Conservation (phyloP, 2,797 vertebrate species). For the Ceryle rudis region DNA sequence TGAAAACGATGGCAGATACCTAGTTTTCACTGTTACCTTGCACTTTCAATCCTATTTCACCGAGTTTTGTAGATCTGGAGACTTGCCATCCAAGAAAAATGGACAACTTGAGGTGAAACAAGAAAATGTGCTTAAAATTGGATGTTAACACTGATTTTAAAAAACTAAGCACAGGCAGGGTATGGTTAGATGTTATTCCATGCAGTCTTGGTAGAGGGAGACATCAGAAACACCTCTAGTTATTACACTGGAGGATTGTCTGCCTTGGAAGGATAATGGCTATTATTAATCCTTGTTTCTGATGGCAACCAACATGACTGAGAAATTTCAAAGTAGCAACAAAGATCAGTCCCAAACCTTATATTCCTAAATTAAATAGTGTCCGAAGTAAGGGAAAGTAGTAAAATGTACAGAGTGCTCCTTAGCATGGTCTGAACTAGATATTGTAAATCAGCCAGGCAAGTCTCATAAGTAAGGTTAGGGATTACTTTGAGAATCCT, state of each 20-base stretch:
- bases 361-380: neutral
- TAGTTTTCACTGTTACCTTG: conserved; percentile 1
- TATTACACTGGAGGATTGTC: neutral
- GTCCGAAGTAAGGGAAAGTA: neutral
- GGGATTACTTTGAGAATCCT: conserved; percentile 1
- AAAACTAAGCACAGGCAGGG: neutral
- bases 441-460: neutral
- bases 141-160: neutral
- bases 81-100: neutral
- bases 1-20: neutral
- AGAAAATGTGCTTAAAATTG: neutral
- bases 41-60: neutral
- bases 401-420: neutral
- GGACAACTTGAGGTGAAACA: neutral
- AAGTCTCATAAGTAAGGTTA: neutral
- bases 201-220: conserved; percentile 16
- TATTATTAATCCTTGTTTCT: neutral
- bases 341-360: neutral
- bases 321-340: neutral
- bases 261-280: neutral
- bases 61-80: neutral
- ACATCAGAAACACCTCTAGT: neutral
- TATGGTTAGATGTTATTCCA: neutral
- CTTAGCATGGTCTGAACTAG: neutral
- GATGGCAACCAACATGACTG: neutral